phyloP scores from a whole-genome alignment of 2,113 vertebrate species.

The Delphinapterus leucas region DNA sequence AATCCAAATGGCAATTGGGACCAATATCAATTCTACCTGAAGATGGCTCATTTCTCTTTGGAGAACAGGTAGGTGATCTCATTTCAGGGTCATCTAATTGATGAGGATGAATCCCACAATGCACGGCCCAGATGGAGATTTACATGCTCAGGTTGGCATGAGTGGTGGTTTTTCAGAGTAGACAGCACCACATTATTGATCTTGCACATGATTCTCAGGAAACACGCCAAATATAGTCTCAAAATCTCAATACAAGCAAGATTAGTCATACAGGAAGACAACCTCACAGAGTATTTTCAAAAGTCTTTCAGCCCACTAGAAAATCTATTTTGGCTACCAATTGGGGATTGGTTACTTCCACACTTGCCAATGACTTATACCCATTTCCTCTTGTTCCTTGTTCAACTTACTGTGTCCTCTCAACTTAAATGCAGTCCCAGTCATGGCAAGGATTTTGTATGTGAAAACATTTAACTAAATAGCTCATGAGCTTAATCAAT shows the following conservation, averaged over 20 bases:
- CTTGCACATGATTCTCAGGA: background rate
- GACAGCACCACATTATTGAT: background rate
- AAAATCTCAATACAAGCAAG: background rate
- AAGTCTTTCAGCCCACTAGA: background rate
- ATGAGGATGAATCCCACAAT: conserved; percentile 23
- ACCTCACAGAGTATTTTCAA: conserved; percentile 28
- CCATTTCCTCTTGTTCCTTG: background rate
- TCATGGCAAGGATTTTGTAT: background rate
- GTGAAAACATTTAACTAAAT: background rate
- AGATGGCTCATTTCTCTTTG: conserved; percentile 51
- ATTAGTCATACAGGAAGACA: background rate
- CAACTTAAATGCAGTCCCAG: background rate
- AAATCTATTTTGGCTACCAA: conserved; percentile 38
- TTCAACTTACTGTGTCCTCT: background rate
- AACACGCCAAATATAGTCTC: background rate
- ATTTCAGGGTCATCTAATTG: conserved; percentile 26
- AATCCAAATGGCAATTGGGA: conserved; percentile 54
- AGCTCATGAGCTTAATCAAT: background rate
- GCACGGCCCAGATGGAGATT: background rate
- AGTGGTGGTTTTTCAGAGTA: background rate
- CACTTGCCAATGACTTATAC: background rate
- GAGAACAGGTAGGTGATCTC: conserved; percentile 48
- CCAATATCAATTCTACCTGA: conserved; percentile 47
- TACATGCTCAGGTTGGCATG: background rate
- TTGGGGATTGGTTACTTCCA: background rate